Evolutionary conservation across 2,797 vertebrate genomes (phyloP).

Genomic region (Coendou prehensilis): DNA sequence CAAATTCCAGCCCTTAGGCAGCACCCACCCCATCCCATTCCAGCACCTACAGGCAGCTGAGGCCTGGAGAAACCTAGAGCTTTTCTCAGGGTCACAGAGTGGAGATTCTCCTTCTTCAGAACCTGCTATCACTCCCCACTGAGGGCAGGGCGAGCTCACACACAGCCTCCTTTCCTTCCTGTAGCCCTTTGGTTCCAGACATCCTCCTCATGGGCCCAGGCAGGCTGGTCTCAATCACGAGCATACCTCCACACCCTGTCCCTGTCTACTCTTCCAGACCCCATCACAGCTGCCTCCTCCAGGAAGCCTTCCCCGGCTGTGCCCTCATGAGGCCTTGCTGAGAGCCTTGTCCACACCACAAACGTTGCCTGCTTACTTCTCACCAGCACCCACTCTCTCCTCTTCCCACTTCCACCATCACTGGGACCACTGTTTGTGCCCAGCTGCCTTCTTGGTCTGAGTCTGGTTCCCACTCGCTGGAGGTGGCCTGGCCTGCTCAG

Average conservation of each 20-base stretch:
- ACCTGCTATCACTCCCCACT: not conserved
- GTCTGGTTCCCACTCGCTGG: not conserved
- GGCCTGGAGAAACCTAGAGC: not conserved
- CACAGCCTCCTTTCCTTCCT: not conserved
- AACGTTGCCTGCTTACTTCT: not conserved
- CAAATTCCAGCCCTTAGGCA: slow-evolving; percentile 1
- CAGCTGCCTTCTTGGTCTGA: not conserved
- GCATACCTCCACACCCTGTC: too few species aligned
- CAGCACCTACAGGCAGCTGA: not conserved
- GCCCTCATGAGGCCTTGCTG: not conserved
- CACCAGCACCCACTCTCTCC: not conserved
- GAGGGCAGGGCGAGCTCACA: not conserved
- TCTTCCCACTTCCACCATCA: not conserved
- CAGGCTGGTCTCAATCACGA: not conserved
- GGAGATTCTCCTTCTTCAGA: slow-evolving; percentile 20
- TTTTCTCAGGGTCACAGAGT: not conserved
- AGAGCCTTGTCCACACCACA: not conserved
- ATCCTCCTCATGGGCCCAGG: not conserved
- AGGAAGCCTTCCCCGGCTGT: slow-evolving; percentile 21
- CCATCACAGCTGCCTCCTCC: not conserved
- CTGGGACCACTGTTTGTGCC: not conserved
- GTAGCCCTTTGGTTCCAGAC: not conserved
- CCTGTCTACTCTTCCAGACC: not conserved
- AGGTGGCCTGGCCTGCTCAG: not conserved
- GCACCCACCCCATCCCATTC: not conserved